Conservation (phyloP, 2,113 vertebrate species). For the Cyphomyrus plagiostoma region DNA sequence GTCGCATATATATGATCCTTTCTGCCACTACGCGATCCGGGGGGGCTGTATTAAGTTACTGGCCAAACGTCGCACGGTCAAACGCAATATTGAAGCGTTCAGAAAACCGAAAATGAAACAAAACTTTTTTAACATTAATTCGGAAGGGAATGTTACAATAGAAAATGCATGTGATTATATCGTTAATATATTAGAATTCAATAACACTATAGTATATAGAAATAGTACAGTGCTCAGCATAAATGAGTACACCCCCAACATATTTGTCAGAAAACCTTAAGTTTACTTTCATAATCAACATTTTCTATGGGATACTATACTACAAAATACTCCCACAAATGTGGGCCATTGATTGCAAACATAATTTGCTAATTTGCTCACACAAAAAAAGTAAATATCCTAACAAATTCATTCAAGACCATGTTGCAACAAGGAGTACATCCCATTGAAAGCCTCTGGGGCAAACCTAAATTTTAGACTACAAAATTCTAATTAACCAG, state of each 20-base stretch:
- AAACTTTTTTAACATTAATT: neutral
- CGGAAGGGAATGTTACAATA: neutral
- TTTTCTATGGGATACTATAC: too few species aligned
- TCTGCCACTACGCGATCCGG: neutral
- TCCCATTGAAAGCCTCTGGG: too few species aligned
- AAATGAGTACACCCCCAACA: too few species aligned
- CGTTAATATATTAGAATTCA: neutral
- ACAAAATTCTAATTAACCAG: too few species aligned
- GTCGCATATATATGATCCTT: neutral
- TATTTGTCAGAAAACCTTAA: too few species aligned
- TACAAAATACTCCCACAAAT: neutral
- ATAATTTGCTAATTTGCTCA: conserved; percentile 3
- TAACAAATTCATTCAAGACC: conserved; percentile 6
- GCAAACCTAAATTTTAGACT: too few species aligned
- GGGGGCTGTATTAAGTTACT: neutral
- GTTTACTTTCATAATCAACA: too few species aligned
- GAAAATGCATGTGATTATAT: neutral
- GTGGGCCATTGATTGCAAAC: neutral
- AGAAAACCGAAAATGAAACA: neutral
- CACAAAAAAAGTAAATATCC: neutral
- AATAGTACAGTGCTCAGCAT: neutral
- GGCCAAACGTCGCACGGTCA: neutral
- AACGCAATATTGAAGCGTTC: neutral
- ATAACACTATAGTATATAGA: neutral
- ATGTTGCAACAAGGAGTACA: neutral